These are phyloP conservation scores for Octopus sinensis DNA, from an alignment of 1,140 invertebrate genomes.

Conservation along the genomic window DNA sequence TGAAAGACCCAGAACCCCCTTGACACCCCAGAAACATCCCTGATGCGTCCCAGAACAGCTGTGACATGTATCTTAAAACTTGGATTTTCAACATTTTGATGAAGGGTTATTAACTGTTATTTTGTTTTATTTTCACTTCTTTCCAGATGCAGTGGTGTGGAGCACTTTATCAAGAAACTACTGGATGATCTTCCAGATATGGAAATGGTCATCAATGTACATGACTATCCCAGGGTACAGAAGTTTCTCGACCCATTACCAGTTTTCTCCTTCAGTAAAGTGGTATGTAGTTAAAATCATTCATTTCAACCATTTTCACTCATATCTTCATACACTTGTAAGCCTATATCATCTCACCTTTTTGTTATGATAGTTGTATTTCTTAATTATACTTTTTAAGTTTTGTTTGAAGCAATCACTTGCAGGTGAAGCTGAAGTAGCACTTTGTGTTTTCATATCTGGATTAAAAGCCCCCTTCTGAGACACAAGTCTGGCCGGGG, in stretches of 20 bases:
- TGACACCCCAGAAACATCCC: not conserved
- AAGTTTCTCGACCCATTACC: conserved; percentile 68
- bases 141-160: conserved; percentile 79
- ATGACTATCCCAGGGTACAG: conserved; percentile 87
- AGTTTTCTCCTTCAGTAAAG: conserved; percentile 93
- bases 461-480: too few species aligned
- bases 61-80: not conserved
- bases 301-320: too few species aligned
- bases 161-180: conserved; percentile 75
- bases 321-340: too few species aligned
- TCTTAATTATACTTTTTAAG: too few species aligned
- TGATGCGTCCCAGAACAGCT: not conserved
- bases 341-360: too few species aligned
- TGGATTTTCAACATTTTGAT: not conserved
- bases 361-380: too few species aligned
- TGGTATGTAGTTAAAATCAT: conserved; percentile 44
- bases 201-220: conserved; percentile 84
- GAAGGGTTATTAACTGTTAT: not conserved
- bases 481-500: too few species aligned
- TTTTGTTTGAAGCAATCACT: too few species aligned
- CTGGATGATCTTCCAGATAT: conserved; percentile 73
- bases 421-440: too few species aligned
- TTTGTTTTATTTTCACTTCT: not conserved
- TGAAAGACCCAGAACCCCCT: not conserved
- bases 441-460: too few species aligned